Evolutionary conservation across 2,888 invertebrate species (phyloP), one percentile per base, ranked within the genome.

Genomic region (Apotomis turbidana): DNA sequence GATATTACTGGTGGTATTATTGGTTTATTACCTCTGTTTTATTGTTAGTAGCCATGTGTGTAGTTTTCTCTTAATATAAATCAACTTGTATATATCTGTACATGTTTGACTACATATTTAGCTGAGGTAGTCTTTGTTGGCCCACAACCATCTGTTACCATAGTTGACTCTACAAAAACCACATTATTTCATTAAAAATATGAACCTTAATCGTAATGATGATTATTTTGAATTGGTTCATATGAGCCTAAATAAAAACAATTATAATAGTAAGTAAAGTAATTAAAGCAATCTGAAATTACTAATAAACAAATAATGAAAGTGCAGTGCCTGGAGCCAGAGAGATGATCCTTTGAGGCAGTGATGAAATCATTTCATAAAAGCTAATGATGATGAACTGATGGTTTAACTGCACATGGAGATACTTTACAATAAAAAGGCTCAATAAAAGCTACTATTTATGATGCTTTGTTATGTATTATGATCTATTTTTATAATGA

Each of bases 101-200:
- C 66, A 55, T 54, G 41, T 54, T 54, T 54, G 54, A 6, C 12
- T 44, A 64, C 44, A 66, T 55, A 55, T 55, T 57, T 66, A 66
- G 44, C n/a, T 36, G 55, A 66, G 66, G 57, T 15, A 44, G 64
- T 44, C 3, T 12, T 44, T 38, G 27, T 57, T 46, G 12, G 46
- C 46, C 66, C 46, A 66, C 55, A 57, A 66, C 66, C 55, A 66
- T 66, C 55, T 55, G 36, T 46, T 66, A 66, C 55, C 66, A 66
- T 66, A 57, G 66, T 66, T 66, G 66, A 66, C 55, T 66, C 66
- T 66, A 66, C 66, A 66, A 66, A 66, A 66, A 66, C 46, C 66
- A 57, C 66, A 66, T 55, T 41, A 41, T 6, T 27, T n/a, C 0
- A 57, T 66, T 66, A 66, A 57, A 55, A 66, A 2, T 55, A 38